Percentiles rank a stretch among this genome's conserved stretches.
phyloP scores from a whole-genome alignment of 1,140 invertebrate genomes.

The Carcinoscorpius rotundicauda region DNA sequence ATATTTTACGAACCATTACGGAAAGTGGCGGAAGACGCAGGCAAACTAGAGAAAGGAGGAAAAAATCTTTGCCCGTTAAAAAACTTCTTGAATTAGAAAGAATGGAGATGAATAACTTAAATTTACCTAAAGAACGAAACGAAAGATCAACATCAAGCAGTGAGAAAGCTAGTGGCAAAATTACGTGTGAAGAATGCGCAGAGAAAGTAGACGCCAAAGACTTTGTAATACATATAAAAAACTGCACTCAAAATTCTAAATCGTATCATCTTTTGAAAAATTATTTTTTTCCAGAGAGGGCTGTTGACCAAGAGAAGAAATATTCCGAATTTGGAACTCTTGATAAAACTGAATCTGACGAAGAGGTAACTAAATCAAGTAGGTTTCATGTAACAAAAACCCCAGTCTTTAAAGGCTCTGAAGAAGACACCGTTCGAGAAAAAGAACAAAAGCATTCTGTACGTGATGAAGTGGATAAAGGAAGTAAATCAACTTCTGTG shows the following conservation, averaged over 20 bases:
- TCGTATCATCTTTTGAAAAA: slow-evolving; percentile 9
- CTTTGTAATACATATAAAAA: slow-evolving; percentile 80
- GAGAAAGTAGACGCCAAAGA: slow-evolving; percentile 83
- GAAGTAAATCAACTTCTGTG: slow-evolving; percentile 44
- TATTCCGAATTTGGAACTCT: background rate
- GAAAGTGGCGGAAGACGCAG: slow-evolving; percentile 65
- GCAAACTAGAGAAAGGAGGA: slow-evolving; percentile 68
- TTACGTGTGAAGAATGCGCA: slow-evolving; percentile 90
- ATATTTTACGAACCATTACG: slow-evolving; percentile 70
- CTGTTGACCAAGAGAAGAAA: background rate
- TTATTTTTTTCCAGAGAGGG: background rate
- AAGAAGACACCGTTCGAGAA: background rate
- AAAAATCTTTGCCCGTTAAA: slow-evolving; percentile 81
- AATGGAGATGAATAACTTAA: slow-evolving; percentile 57
- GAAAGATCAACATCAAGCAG: background rate
- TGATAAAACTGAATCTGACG: background rate
- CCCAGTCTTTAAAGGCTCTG: background rate
- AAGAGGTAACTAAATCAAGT: background rate
- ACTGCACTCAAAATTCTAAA: slow-evolving; percentile 31
- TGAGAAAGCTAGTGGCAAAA: slow-evolving; percentile 30
- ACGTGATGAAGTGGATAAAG: background rate
- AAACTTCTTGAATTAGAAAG: slow-evolving; percentile 79
- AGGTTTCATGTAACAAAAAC: background rate
- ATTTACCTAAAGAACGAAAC: slow-evolving; percentile 16
- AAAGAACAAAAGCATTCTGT: background rate